Evolutionary conservation across 2,113 vertebrate genomes (phyloP).

Genomic region (Petrocephalus microphthalmus): DNA sequence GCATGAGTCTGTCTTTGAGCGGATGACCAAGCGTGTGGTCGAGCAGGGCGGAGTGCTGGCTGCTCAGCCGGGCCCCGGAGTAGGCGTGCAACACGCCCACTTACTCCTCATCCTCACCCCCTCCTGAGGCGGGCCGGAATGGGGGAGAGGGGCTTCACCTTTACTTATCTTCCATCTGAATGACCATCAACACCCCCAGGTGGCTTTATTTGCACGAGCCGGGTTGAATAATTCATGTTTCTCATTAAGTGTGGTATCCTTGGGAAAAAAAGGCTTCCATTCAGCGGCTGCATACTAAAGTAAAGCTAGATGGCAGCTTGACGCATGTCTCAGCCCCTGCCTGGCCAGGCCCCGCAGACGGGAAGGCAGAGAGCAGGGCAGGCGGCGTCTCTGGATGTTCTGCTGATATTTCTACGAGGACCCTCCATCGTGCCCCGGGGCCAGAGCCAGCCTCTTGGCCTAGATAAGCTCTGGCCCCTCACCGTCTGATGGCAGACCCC

Average conservation of each 20-base stretch:
- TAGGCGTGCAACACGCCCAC: neutral
- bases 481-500: neutral
- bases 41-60: no score
- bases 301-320: no score
- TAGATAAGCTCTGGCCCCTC: neutral
- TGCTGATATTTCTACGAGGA: neutral
- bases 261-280: neutral
- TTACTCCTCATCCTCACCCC: neutral
- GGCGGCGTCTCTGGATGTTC: neutral
- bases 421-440: neutral
- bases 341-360: neutral
- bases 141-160: neutral
- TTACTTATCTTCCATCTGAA: slow-evolving; percentile 16
- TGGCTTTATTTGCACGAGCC: neutral
- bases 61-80: neutral
- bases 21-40: no score
- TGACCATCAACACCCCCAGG: neutral
- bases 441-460: neutral
- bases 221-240: slow-evolving; percentile 9
- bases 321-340: neutral
- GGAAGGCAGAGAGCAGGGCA: neutral
- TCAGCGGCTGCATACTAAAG: neutral
- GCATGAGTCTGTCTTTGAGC: neutral
- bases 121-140: neutral
- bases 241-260: neutral